Evolutionary conservation across 2,113 vertebrate genomes (phyloP).

Genomic region (Erythrolamprus reginae): DNA sequence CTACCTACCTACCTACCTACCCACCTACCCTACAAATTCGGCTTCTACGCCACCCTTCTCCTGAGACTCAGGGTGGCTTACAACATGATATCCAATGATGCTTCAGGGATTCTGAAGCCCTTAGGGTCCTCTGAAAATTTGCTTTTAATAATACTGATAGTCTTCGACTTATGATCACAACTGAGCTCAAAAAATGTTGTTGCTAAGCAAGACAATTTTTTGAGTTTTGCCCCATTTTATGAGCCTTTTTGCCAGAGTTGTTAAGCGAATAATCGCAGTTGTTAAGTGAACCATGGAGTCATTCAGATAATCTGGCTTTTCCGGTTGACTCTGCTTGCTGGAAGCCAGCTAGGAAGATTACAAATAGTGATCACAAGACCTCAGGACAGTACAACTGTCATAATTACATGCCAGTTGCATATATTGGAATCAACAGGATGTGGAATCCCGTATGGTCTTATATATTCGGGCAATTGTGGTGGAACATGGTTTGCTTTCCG

Average conservation of each 20-base stretch:
- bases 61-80: too few species aligned
- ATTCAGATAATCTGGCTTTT: neutral
- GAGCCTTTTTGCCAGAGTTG: neutral
- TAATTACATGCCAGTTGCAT: neutral
- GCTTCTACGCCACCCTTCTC: too few species aligned
- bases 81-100: neutral
- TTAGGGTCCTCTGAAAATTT: neutral
- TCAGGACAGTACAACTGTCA: neutral
- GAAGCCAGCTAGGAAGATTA: neutral
- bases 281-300: neutral
- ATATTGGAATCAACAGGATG: neutral
- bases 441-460: neutral
- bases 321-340: neutral
- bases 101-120: neutral
- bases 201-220: neutral
- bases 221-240: neutral
- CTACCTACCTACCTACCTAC: too few species aligned
- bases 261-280: neutral
- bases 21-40: too few species aligned
- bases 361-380: neutral
- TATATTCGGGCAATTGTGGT: neutral
- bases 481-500: neutral
- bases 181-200: neutral
- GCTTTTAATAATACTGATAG: neutral
- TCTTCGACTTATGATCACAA: neutral